Base-by-base conservation (phyloP, 2,113 vertebrate genomes). In the Marmota flaviventris region DNA sequence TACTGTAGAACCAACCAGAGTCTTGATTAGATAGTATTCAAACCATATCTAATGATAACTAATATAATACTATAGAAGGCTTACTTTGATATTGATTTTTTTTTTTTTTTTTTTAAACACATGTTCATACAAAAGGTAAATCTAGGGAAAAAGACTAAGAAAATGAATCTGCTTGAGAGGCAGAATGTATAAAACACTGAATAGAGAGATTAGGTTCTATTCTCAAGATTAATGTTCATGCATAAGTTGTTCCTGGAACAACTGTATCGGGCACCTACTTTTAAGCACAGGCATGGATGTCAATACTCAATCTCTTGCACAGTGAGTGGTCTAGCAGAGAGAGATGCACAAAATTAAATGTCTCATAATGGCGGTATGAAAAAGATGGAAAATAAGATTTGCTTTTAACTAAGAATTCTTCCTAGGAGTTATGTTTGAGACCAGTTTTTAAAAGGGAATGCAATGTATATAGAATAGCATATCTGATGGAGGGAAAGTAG, bases 81-180 rank as follows among this genome's bases (percentile, higher is more conserved):
- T 85, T 88, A 83, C 61, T 89, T 91, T 79, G 29, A 53, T 91
- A 91, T 1, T 93, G 63, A 9, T 89, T 96, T 96, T 95, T 86
- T 45, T 45, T 8, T 45, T 45, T 89, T 96, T 96, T 95, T 85
- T 45, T 45, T 9, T 45, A 42, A 45, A 45, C 45, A 83, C 18
- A 53, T 25, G 37, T 58, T 20, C 78, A 39, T 86, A 32, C 82
- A 88, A 96, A 94, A 84, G 8, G 10, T 77, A 90, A 76, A 85
- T 83, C 45, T 87, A 94, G 32, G 32, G 37, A 73, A 22, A 87
- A 90, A 91, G 91, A 37, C 25, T n/a, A 53, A 77, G 84, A 56
- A 45, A 87, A 45, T 11, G 17, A 48, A 73, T 81, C 58, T 61
- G 4, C 27, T 12, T 13, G 34, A 69, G 87, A 87, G 81, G 29